Evolutionary conservation across 2,113 vertebrate genomes (phyloP).

Genomic region (Oncorhynchus kisutch): DNA sequence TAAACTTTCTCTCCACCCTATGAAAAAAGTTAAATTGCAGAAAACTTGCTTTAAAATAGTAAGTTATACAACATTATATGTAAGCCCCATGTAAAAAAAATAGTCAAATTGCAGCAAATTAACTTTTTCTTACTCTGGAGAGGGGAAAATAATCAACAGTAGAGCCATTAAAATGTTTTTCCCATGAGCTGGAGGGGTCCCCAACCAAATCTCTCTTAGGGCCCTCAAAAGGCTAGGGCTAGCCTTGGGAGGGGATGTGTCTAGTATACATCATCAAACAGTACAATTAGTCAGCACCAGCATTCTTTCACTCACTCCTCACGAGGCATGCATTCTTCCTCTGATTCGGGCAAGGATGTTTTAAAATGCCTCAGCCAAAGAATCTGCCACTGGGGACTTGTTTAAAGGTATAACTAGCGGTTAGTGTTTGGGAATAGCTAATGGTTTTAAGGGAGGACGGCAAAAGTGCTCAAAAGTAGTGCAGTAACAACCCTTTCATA

Average conservation of each 20-base stretch:
- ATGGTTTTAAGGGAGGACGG: not conserved
- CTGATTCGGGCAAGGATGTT: not conserved
- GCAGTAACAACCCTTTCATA: not conserved
- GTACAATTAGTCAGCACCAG: not conserved
- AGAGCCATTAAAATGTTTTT: no score
- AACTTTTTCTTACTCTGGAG: no score
- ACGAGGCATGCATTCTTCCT: conserved; percentile 9
- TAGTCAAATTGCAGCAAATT: no score
- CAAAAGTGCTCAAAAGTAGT: not conserved
- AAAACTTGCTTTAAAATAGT: no score
- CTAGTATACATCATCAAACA: conserved; percentile 47
- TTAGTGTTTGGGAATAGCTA: not conserved
- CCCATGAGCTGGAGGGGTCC: no score
- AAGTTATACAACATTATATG: no score
- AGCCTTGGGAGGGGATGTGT: conserved; percentile 35
- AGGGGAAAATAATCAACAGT: no score
- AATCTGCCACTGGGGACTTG: not conserved
- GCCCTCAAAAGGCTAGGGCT: no score
- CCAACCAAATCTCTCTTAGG: no score
- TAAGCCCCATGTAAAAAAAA: no score
- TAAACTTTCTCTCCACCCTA: not conserved
- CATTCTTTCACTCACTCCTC: conserved; percentile 19
- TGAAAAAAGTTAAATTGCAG: no score
- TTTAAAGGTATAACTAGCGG: not conserved
- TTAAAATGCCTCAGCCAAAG: not conserved